Base-by-base conservation (phyloP, 2,888 invertebrate species). In the Copidosoma aretas region DNA sequence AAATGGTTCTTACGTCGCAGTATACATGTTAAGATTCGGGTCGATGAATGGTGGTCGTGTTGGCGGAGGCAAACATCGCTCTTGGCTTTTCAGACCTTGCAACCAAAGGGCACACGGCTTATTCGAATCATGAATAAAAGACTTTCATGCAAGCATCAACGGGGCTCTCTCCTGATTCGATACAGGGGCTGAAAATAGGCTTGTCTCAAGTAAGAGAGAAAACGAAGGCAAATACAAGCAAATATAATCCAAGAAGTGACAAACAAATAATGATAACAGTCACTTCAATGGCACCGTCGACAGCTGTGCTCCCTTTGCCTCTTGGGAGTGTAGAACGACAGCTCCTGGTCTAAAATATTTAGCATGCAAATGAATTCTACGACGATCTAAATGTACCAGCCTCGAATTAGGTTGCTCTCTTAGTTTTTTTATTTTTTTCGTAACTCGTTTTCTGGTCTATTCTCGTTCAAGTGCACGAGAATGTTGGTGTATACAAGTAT, bases 361-460 rank as follows among this genome's bases (percentile, higher is more conserved):
- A 61, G 60, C 64, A 67, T 70, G 67, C 58, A 67, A 67, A 70
- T 70, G 52, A 60, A 64, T 70, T 70, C 58, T 61, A 60, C 46
- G 58, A 71, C 58, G 61, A 61, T 67, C 60, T 66, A 67, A 67
- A 66, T 67, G 60, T 57, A 64, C 64, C 64, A 60, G 64, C 39
- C 56, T 67, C 52, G 54, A 60, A 64, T 70, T 41, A 46, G 43
- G 8, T 52, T 10, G 15, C 17, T 4, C 15, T 54, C 53, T 59
- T 53, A 15, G n/a, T 24, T 57, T 22, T 60, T 59, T 15, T 71
- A 68, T 71, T 68, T 68, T 46, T 57, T 43, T 57, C 53, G 25
- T 54, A 46, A 70, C 64, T 73, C 63, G 63, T 51, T 66, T 24
- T 43, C 57, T 63, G 54, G 60, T 39, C 25, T 52, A 56, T 24